Evolutionary conservation across 1,140 invertebrate species (phyloP), one percentile per base, ranked within the genome.

Genomic region (Drosophila mayri): DNA sequence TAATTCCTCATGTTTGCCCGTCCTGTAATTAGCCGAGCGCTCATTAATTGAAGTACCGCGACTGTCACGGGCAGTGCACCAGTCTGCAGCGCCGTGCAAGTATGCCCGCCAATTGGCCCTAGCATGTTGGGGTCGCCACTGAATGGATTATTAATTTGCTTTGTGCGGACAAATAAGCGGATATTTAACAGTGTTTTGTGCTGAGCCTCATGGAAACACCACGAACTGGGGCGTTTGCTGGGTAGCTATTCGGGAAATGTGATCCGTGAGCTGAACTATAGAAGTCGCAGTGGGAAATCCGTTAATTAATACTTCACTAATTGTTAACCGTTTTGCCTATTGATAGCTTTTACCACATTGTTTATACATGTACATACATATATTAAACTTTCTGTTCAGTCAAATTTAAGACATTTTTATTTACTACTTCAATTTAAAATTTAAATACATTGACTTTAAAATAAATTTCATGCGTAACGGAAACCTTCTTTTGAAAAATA

Each of bases 41-140:
- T 64, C 79, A 87, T 87, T 87, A 86, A 79, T 76, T 87, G 79
- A 76, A 76, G 71, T 72, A 32, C 62, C 22, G 63, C 44, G 66
- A 87, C 71, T 78, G 70, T 70, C 76, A 70, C 44, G 61, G 62
- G 25, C 54, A 58, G 61, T 37, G 35, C 49, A 25, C 59, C 49
- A 40, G 52, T 35, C 37, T 40, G 18, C 50, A 38, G 25, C 49
- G 40, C 47, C 40, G 41, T 57, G 65, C 64, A 14, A 46, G 65
- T 32, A 28, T 43, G 49, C 64, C 6, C 18, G 32, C 18, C 64
- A 66, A 47, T 66, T 65, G 64, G 43, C 41, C 62, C 22, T n/a
- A 30, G n/a, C 32, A 37, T 67, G 41, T 25, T 55, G 68, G 65
- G 38, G 65, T 30, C 41, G 16, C 18, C 22, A 18, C 38, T 35